Evolutionary conservation across 92 coral and sea anemone genomes (phyloP), one percentile per base, ranked within the genome.

Genomic region (Porites divaricata): DNA sequence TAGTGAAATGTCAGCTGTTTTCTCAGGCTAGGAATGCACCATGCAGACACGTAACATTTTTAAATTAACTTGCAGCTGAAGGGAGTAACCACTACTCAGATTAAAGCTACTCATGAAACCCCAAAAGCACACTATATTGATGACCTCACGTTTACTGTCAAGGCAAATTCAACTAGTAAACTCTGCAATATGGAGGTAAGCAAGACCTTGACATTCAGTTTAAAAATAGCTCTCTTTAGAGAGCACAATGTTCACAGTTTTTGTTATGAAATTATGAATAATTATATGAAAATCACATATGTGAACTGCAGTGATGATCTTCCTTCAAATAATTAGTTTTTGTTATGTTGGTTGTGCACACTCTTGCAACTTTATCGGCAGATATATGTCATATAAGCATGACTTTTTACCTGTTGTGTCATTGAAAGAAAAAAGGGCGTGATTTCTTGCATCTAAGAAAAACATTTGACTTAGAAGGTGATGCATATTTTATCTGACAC

Each of bases 41-140:
- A 12, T 58, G 63, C 17, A 15, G 7, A 66, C 11, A n/a, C 5
- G 23, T 2, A 9, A 26, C 11, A 11, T 7, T 17, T 21, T 74
- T 52, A 1, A 20, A 25, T 21, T 26, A 2, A 64, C 73, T 85
- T 56, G 10, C 69, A 96, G 98, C 91, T 96, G 35, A n/a, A 65
- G 23, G 77, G 81, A 1, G 70, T 23, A 9, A 78, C 76, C 17
- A 74, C 67, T 35, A 17, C 61, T 78, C 26, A 67, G 67, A 88
- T 96, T 50, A 81, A 77, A 67, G 98, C 98, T 23, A 94, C 56
- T 28, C 98, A 96, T 58, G 73, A 75, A 57, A 96, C 98, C 52
- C 98, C 98, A 73, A 73, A 20, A 90, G 52, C 85, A 8, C 95
- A 94, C 84, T 96, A 88, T 65, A 51, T 72, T 54, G 98, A 96